phyloP scores from a whole-genome alignment of 1,140 invertebrate species.

The Piezodorus guildinii region DNA sequence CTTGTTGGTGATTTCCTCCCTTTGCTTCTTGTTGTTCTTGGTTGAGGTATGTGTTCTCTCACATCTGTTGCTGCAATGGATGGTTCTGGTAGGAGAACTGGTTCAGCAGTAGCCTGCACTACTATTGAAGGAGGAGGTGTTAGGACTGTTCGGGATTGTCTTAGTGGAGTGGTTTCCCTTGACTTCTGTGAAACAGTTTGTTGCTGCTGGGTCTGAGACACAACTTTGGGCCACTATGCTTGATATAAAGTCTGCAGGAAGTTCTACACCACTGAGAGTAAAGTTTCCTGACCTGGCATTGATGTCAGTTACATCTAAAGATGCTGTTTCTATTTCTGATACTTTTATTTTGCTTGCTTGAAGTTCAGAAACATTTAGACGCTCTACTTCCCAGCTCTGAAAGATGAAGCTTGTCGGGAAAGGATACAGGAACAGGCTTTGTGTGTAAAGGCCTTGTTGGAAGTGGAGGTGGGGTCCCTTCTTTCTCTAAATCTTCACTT shows the following conservation, averaged over 20 bases:
- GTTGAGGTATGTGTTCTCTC: conserved; percentile 17
- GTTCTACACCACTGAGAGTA: conserved; percentile 48
- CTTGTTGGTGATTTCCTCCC: conserved; percentile 15
- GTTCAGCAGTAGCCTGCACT: not conserved
- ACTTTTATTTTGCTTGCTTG: conserved; percentile 64
- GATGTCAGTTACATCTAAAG: conserved; percentile 53
- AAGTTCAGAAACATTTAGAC: conserved; percentile 58
- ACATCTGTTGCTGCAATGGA: not conserved
- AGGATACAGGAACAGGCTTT: conserved; percentile 12
- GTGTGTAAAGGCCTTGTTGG: not conserved
- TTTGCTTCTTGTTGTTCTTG: conserved; percentile 21
- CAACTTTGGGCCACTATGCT: conserved; percentile 27
- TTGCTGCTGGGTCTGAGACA: conserved; percentile 26
- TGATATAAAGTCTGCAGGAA: conserved; percentile 36
- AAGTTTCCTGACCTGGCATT: conserved; percentile 49
- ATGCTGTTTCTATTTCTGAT: conserved; percentile 61
- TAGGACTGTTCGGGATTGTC: conserved; percentile 17
- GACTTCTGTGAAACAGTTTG: not conserved
- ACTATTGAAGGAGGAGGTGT: conserved; percentile 21
- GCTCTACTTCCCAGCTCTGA: conserved; percentile 62
- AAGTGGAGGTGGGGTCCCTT: conserved; percentile 33
- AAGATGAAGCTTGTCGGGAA: conserved; percentile 45
- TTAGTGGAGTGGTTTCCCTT: conserved; percentile 5
- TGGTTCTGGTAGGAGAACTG: not conserved
- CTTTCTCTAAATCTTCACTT: conserved; percentile 29